A percentile compares a stretch with the other conserved stretches of the same genome.
These are phyloP conservation scores for Brachyptera putata DNA, from an alignment of 2,888 invertebrate species.

Conservation along the genomic window DNA sequence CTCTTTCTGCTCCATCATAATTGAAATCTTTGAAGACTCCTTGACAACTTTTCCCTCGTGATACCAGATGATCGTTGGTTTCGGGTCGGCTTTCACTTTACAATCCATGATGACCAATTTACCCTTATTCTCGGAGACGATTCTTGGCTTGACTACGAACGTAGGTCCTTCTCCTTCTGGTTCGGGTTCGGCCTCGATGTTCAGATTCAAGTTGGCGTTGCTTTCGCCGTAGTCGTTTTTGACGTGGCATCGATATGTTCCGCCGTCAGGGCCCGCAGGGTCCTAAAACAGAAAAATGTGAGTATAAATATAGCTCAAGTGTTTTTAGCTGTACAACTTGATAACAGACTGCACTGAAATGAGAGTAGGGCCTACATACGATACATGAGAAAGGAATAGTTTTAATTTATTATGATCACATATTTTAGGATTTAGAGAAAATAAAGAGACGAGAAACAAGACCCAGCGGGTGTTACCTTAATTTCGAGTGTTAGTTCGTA, in stretches of 20 bases:
- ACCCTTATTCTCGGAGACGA: conserved; percentile 73
- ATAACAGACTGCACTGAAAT: neutral
- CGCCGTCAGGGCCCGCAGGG: conserved; percentile 75
- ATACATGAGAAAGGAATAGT: too few relatives aligned
- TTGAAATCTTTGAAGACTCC: conserved; percentile 72
- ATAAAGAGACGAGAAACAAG: too few relatives aligned
- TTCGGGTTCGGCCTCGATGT: conserved; percentile 95
- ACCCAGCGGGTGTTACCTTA: too few relatives aligned
- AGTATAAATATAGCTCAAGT: neutral
- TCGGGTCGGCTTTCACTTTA: conserved; percentile 76
- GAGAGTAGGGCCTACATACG: too few relatives aligned
- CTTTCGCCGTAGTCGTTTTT: conserved; percentile 95
- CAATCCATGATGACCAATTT: conserved; percentile 86
- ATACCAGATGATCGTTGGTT: conserved; percentile 78
- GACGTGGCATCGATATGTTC: conserved; percentile 89
- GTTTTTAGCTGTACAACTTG: neutral
- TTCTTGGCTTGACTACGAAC: conserved; percentile 86
- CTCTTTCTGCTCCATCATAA: conserved; percentile 66
- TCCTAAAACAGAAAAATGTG: conserved; percentile 52
- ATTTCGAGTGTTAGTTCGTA: conserved; percentile 83
- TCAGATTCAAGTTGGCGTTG: conserved; percentile 92
- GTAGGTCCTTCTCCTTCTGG: conserved; percentile 91
- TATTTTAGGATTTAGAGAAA: too few relatives aligned
- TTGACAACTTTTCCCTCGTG: conserved; percentile 73
- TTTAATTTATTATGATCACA: too few relatives aligned